Percentiles rank a stretch among this genome's conserved stretches.
Conservation (phyloP, 92 coral and sea anemone species). For the Pocillopora grandis region DNA sequence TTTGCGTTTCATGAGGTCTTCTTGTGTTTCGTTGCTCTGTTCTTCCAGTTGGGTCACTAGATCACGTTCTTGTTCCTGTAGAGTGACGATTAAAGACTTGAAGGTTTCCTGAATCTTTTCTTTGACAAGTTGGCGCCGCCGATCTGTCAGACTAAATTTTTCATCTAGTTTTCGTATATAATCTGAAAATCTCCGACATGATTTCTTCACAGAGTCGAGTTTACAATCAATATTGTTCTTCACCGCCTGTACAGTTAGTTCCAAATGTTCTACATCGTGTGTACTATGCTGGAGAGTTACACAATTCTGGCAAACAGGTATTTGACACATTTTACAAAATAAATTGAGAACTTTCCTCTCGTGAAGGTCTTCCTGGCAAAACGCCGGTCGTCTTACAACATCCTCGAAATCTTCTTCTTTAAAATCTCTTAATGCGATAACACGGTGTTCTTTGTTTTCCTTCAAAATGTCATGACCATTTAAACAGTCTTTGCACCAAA, state of each 20-base stretch:
- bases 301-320: slow-evolving; percentile 12
- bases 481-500: slow-evolving; percentile 42
- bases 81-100: too few species aligned
- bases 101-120: too few species aligned
- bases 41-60: too few species aligned
- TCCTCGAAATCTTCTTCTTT: slow-evolving; percentile 25
- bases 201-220: too few species aligned
- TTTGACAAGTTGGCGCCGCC: too few species aligned
- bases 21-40: too few species aligned
- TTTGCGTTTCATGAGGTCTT: too few species aligned
- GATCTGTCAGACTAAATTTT: too few species aligned
- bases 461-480: slow-evolving; percentile 37
- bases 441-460: slow-evolving; percentile 39
- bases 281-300: slow-evolving; percentile 9
- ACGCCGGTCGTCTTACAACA: slow-evolving; percentile 24
- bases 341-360: slow-evolving; percentile 26
- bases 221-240: too few species aligned
- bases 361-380: slow-evolving; percentile 31
- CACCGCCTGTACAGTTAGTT: not conserved
- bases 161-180: too few species aligned
- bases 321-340: slow-evolving; percentile 14
- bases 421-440: slow-evolving; percentile 20
- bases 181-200: too few species aligned
- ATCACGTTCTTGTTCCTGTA: too few species aligned
- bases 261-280: slow-evolving; percentile 24